Percentiles rank a stretch among this genome's conserved stretches.
phyloP scores from a whole-genome alignment of 1,140 invertebrate species.

The Drosophila trapezifrons region DNA sequence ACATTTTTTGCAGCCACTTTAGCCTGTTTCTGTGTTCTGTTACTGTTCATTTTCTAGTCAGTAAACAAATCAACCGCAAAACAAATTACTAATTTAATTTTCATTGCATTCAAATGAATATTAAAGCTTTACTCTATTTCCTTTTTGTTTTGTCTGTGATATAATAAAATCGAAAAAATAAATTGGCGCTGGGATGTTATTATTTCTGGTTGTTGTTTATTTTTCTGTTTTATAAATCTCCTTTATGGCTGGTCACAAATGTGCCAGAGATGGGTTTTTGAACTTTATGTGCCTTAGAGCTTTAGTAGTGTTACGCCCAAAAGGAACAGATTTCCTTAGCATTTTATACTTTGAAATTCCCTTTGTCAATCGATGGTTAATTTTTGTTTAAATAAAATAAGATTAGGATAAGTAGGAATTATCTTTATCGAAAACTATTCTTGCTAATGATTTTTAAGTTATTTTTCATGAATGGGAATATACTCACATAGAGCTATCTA shows the following conservation, averaged over 20 bases:
- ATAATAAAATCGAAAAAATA: constrained; percentile 23
- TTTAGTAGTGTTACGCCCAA: constrained; percentile 28
- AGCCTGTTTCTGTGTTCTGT: neutral
- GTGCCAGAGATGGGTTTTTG: constrained; percentile 21
- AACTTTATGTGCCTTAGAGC: constrained; percentile 46
- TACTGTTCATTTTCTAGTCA: constrained; percentile 41
- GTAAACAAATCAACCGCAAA: constrained; percentile 54
- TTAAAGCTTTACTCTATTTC: constrained; percentile 23
- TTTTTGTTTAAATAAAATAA: neutral
- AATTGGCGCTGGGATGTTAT: constrained; percentile 11
- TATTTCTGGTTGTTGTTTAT: neutral
- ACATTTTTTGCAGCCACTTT: constrained; percentile 1
- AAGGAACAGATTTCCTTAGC: neutral
- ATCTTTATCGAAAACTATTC: neutral
- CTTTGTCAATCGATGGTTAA: neutral
- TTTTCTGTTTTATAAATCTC: constrained; percentile 33
- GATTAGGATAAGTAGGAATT: neutral
- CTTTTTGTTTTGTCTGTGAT: neutral
- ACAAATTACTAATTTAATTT: constrained; percentile 58
- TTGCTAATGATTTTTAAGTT: no score
- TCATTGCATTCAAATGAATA: constrained; percentile 37
- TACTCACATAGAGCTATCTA: neutral
- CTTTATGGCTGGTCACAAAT: constrained; percentile 36
- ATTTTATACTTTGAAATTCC: no score
- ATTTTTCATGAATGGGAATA: no score